These are phyloP conservation scores for Onthophagus taurus DNA, from an alignment of 1,140 invertebrate species.

Conservation along the genomic window DNA sequence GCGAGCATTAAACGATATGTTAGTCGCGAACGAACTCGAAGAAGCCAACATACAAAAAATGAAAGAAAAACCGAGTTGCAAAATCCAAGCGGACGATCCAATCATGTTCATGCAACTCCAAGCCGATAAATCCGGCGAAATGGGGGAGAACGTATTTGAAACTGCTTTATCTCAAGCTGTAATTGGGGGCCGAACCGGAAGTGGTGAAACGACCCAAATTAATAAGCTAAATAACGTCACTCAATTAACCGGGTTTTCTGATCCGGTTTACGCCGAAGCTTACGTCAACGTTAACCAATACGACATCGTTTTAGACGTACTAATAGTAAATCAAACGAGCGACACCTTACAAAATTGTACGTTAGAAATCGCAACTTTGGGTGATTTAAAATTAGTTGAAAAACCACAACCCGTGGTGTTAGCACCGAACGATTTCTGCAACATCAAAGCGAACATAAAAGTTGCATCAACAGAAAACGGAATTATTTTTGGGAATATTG, in stretches of 20 bases:
- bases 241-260: conserved; percentile 99
- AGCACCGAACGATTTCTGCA: conserved; percentile 93
- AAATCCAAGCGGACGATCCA: conserved; percentile 79
- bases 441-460: conserved; percentile 96
- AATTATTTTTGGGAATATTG: conserved; percentile 99
- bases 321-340: conserved; percentile 95
- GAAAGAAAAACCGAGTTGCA: conserved; percentile 60
- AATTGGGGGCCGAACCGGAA: conserved; percentile 46
- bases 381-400: conserved; percentile 96
- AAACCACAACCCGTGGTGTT: conserved; percentile 92
- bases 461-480: conserved; percentile 96
- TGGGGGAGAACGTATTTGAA: conserved; percentile 91
- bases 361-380: conserved; percentile 92
- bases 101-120: conserved; percentile 79
- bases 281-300: conserved; percentile 99
- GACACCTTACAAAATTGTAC: conserved; percentile 98
- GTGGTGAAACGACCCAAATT: conserved; percentile 41
- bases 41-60: conserved; percentile 47
- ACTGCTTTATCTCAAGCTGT: conserved; percentile 87
- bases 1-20: conserved; percentile 73
- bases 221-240: conserved; percentile 80
- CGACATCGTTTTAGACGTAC: conserved; percentile 93
- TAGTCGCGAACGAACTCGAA: conserved; percentile 71
- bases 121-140: conserved; percentile 58
- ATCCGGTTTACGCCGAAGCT: conserved; percentile 98